These are phyloP conservation scores for Argyra leucocephala DNA, from an alignment of 2,888 invertebrate species.

Conservation along the genomic window DNA sequence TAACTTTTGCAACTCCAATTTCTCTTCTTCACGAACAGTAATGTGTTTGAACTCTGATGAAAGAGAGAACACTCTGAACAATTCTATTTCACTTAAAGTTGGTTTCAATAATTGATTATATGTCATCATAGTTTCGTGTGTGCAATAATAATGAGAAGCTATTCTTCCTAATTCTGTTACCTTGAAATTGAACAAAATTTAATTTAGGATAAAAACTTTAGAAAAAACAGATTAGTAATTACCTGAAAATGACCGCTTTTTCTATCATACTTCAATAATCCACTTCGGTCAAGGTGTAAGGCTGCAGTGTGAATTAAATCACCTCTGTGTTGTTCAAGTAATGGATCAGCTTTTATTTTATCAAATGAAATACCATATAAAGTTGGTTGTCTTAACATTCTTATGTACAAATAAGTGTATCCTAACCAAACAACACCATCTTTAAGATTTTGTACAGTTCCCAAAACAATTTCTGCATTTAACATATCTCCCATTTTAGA, in stretches of 20 bases:
- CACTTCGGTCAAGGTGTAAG: slow-evolving; percentile 78
- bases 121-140: slow-evolving; percentile 90
- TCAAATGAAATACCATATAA: slow-evolving; percentile 82
- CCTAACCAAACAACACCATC: slow-evolving; percentile 89
- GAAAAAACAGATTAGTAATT: slow-evolving; percentile 45
- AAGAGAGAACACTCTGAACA: slow-evolving; percentile 96
- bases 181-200: slow-evolving; percentile 46
- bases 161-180: slow-evolving; percentile 94
- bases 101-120: slow-evolving; percentile 95
- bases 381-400: slow-evolving; percentile 84
- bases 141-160: slow-evolving; percentile 96
- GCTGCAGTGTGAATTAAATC: slow-evolving; percentile 95
- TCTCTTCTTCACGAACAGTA: slow-evolving; percentile 90
- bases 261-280: slow-evolving; percentile 90
- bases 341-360: slow-evolving; percentile 67
- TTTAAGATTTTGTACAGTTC: slow-evolving; percentile 76
- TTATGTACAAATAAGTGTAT: slow-evolving; percentile 91
- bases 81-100: slow-evolving; percentile 92
- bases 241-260: slow-evolving; percentile 80
- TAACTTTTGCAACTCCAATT: slow-evolving; percentile 88
- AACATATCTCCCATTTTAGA: slow-evolving; percentile 90
- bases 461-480: slow-evolving; percentile 95
- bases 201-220: background rate
- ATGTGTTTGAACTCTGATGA: slow-evolving; percentile 92
- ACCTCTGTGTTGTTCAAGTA: slow-evolving; percentile 81